A percentile compares a stretch with the other conserved stretches of the same genome.
Conservation (phyloP, 2,797 vertebrate species). For the Poeciliopsis infans region DNA sequence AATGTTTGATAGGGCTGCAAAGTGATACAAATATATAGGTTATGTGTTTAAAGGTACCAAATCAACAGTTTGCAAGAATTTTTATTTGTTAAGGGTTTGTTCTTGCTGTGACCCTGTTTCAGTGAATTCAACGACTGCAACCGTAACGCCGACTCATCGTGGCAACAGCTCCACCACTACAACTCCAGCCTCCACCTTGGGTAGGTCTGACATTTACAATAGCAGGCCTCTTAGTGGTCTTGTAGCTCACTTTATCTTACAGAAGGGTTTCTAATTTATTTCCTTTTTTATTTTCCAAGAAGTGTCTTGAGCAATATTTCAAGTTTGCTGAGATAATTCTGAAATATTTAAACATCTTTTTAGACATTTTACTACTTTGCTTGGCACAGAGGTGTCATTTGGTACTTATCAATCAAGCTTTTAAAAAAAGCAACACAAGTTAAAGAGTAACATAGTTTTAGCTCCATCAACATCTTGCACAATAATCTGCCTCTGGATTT, state of each 20-base stretch:
- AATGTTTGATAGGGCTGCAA: not conserved
- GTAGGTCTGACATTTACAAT: constrained; percentile 42
- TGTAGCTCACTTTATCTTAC: not conserved
- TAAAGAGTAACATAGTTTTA: not conserved
- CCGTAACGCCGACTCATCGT: constrained; percentile 20
- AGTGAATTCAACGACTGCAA: not conserved
- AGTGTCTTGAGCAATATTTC: not conserved
- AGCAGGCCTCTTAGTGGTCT: not conserved
- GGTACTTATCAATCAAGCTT: too few relatives aligned
- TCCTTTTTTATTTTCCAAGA: too few relatives aligned
- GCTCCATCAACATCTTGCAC: not conserved
- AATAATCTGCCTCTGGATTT: not conserved
- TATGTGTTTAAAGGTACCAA: not conserved
- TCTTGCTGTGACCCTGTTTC: constrained; percentile 20
- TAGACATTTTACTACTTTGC: not conserved
- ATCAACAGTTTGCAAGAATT: not conserved
- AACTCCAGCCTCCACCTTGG: constrained; percentile 3
- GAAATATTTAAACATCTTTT: not conserved
- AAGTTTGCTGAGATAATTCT: not conserved
- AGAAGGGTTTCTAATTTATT: not conserved
- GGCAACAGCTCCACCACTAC: constrained; percentile 3
- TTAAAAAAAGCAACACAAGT: not conserved
- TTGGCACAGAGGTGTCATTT: not conserved
- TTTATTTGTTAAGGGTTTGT: constrained; percentile 15
- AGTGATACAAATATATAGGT: not conserved